A percentile compares a stretch with the other conserved stretches of the same genome.
These are phyloP conservation scores for Thera britannica DNA, from an alignment of 2,888 invertebrate genomes.

Conservation along the genomic window DNA sequence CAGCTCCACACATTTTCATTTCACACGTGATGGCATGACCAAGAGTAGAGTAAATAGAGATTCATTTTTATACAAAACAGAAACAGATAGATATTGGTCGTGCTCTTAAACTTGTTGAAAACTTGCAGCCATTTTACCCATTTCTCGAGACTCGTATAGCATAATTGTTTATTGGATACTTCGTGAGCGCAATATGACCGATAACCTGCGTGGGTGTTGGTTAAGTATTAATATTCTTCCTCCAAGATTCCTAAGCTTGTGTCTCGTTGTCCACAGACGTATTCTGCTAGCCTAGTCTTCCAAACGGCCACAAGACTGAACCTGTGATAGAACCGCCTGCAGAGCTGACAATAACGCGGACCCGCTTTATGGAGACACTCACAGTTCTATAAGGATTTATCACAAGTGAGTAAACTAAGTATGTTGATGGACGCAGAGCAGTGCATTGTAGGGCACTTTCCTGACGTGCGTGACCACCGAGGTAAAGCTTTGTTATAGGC, in stretches of 20 bases:
- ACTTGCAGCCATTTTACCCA: no score
- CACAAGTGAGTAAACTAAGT: constrained; percentile 56
- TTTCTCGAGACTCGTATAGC: no score
- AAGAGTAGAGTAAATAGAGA: no score
- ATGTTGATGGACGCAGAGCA: not conserved
- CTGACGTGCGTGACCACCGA: not conserved
- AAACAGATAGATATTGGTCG: no score
- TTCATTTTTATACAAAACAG: no score
- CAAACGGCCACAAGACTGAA: constrained; percentile 59
- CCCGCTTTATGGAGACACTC: constrained; percentile 67
- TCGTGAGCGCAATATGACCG: no score
- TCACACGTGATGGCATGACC: no score
- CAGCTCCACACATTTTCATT: no score
- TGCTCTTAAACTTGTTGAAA: not conserved
- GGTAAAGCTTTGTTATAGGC: no score
- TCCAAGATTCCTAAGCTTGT: not conserved
- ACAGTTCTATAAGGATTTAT: constrained; percentile 64
- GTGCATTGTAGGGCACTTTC: no score
- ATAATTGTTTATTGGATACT: no score
- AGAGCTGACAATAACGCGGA: constrained; percentile 43
- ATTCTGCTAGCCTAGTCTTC: constrained; percentile 56
- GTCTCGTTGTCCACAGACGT: constrained; percentile 65
- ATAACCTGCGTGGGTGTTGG: no score
- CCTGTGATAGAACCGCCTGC: constrained; percentile 56
- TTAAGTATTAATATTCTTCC: not conserved